A percentile compares a stretch with the other conserved stretches of the same genome.
These are phyloP conservation scores for Margarornis squamiger DNA, from an alignment of 2,797 vertebrate genomes.

Conservation along the genomic window DNA sequence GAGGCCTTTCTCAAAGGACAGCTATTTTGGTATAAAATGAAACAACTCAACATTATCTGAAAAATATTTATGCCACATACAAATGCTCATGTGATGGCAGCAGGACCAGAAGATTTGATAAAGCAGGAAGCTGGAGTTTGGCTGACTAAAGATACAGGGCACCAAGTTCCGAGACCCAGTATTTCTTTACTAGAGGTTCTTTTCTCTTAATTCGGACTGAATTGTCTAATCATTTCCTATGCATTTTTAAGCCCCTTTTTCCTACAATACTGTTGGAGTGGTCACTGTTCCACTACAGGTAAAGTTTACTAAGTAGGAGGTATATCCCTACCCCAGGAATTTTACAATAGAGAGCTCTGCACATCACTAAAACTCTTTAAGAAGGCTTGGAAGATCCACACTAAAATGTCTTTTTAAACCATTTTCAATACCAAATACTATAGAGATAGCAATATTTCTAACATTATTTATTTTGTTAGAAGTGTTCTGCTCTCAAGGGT, in stretches of 20 bases:
- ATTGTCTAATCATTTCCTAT: not conserved
- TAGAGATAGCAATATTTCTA: not conserved
- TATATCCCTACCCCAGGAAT: not conserved
- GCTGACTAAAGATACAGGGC: not conserved
- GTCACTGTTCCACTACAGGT: not conserved
- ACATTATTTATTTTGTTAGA: not conserved
- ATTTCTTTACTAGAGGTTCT: not conserved
- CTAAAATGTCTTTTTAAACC: not conserved
- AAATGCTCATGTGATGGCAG: not conserved
- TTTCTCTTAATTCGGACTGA: not conserved
- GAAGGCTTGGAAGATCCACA: not conserved
- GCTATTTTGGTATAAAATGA: not conserved
- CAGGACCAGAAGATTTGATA: not conserved
- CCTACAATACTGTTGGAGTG: not conserved
- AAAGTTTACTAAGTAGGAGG: not conserved
- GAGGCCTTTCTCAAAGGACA: not conserved
- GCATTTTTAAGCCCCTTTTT: not conserved
- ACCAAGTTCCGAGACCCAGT: not conserved
- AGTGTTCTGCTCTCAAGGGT: not conserved
- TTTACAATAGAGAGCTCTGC: not conserved
- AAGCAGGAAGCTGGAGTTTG: not conserved
- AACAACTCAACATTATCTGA: not conserved
- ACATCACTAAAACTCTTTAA: not conserved
- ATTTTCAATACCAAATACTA: not conserved
- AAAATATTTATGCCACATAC: not conserved